These are phyloP conservation scores for Seladonia tumulorum DNA, from an alignment of 2,888 invertebrate species.

Conservation along the genomic window DNA sequence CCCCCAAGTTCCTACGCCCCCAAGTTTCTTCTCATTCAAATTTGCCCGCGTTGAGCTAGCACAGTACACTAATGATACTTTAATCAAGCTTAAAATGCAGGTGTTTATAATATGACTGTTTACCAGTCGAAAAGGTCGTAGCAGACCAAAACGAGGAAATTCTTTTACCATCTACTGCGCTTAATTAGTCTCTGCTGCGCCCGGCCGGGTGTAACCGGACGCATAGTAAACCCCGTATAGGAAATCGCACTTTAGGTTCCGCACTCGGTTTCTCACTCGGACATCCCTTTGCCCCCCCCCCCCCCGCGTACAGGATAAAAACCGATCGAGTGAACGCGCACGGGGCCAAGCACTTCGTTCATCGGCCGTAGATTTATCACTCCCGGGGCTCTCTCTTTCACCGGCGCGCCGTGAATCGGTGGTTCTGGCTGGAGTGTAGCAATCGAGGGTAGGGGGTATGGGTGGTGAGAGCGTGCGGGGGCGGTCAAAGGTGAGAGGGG, in stretches of 20 bases:
- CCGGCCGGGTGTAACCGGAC: neutral
- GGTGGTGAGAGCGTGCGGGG: neutral
- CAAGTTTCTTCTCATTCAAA: too few relatives aligned
- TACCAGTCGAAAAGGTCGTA: neutral
- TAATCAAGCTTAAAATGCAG: neutral
- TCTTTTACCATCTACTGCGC: neutral
- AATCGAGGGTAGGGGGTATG: constrained; percentile 10
- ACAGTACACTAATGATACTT: neutral
- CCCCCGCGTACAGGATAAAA: constrained; percentile 56
- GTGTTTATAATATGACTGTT: neutral
- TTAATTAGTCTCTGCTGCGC: neutral
- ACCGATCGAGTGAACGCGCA: constrained; percentile 64
- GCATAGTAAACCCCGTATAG: neutral
- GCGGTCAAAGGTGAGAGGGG: constrained; percentile 2
- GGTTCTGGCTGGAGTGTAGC: constrained; percentile 22
- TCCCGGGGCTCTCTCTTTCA: constrained; percentile 54
- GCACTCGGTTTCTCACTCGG: constrained; percentile 14
- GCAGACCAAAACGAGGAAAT: neutral
- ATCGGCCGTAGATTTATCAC: constrained; percentile 68
- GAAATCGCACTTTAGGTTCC: neutral
- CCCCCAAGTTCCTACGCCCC: too few relatives aligned
- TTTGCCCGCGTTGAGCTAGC: too few relatives aligned
- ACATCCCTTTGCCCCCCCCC: constrained; percentile 13
- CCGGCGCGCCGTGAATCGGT: constrained; percentile 60
- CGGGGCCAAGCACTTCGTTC: constrained; percentile 60